These are phyloP conservation scores for Drosophila rufa DNA, from an alignment of 1,140 invertebrate species.

Conservation along the genomic window DNA sequence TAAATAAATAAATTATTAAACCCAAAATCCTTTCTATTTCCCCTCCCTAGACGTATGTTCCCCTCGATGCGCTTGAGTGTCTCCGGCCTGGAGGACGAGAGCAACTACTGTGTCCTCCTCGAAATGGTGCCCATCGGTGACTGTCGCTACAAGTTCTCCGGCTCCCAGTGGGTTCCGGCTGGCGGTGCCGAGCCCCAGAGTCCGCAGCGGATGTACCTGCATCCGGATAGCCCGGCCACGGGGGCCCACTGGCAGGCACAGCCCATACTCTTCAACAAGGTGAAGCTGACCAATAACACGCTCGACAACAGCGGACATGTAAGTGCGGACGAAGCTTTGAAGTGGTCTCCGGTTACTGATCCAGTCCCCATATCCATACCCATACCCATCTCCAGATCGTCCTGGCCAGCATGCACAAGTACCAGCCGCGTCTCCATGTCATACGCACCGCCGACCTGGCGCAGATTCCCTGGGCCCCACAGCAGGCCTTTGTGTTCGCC, in stretches of 20 bases:
- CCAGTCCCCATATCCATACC: neutral
- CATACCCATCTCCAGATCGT: slow-evolving; percentile 87
- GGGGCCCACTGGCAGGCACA: slow-evolving; percentile 95
- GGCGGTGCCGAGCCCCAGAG: slow-evolving; percentile 94
- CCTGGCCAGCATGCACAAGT: slow-evolving; percentile 97
- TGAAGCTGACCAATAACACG: slow-evolving; percentile 96
- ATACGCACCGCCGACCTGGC: slow-evolving; percentile 90
- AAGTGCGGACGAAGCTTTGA: slow-evolving; percentile 85
- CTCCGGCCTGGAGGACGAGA: slow-evolving; percentile 90
- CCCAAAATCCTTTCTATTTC: neutral
- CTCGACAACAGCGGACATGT: slow-evolving; percentile 93
- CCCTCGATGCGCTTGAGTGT: slow-evolving; percentile 90
- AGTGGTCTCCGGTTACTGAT: slow-evolving; percentile 9
- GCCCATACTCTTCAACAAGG: slow-evolving; percentile 92
- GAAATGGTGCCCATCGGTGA: slow-evolving; percentile 91
- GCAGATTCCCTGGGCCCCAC: slow-evolving; percentile 88
- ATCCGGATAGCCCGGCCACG: slow-evolving; percentile 93
- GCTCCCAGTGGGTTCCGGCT: slow-evolving; percentile 92
- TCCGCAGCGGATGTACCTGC: slow-evolving; percentile 90
- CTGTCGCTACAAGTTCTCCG: slow-evolving; percentile 89
- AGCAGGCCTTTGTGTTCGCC: slow-evolving; percentile 89
- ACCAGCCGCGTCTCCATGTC: slow-evolving; percentile 93
- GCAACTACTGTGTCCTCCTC: slow-evolving; percentile 92
- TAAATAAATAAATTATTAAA: neutral
- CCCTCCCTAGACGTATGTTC: slow-evolving; percentile 92